Conservation (phyloP, 2,888 invertebrate species). For the Seira ritae region DNA sequence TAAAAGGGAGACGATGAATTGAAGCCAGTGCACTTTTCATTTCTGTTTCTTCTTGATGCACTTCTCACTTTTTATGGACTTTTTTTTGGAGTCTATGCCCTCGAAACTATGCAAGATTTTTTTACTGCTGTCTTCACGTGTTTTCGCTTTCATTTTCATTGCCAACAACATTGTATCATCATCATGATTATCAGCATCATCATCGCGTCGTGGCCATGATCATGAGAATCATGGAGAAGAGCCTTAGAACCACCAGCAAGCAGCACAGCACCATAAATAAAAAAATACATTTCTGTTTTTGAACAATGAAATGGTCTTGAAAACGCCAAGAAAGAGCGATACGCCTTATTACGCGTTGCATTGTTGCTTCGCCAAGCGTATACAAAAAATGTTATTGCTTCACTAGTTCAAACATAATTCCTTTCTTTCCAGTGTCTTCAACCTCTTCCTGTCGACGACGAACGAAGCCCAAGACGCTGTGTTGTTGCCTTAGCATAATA, state of each 20-base stretch:
- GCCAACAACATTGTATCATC: conserved; percentile 6
- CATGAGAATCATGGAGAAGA: conserved; percentile 16
- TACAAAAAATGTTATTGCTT: background rate
- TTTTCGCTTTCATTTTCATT: conserved; percentile 58
- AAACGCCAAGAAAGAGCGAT: conserved; percentile 32
- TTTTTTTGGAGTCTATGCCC: conserved; percentile 64
- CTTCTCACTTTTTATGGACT: conserved; percentile 19
- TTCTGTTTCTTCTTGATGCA: background rate
- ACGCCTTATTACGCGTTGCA: conserved; percentile 15
- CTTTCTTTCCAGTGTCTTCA: conserved; percentile 14
- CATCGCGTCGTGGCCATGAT: conserved; percentile 18
- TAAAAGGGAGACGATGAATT: conserved; percentile 5
- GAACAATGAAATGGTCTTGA: conserved; percentile 46
- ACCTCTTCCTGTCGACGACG: conserved; percentile 6
- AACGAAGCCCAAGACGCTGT: too few species aligned
- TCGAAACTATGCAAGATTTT: conserved; percentile 54
- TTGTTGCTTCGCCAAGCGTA: background rate
- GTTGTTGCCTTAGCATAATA: too few species aligned
- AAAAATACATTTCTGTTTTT: conserved; percentile 2
- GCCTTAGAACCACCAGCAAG: conserved; percentile 10
- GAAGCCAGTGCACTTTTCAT: too few species aligned
- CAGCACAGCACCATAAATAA: conserved; percentile 7
- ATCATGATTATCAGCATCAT: background rate
- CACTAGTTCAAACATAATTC: background rate
- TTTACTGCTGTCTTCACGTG: conserved; percentile 47